Evolutionary conservation across 2,113 vertebrate genomes (phyloP), one percentile per base, ranked within the genome.

Genomic region (Callorhinus ursinus): DNA sequence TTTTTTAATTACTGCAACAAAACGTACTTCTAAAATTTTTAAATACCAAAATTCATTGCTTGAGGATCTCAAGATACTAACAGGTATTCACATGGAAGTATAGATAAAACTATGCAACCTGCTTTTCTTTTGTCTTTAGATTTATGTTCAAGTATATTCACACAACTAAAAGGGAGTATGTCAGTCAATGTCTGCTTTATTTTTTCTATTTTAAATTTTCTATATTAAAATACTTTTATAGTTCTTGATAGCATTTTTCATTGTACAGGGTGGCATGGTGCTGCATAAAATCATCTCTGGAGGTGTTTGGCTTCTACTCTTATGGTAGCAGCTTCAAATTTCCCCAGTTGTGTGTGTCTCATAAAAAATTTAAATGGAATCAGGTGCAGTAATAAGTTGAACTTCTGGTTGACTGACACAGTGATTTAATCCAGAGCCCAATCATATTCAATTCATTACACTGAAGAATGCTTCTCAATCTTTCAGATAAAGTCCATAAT

Each of bases 331-430:
- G 12, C 49, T 95, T 86, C 55, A 80, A 39, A 90, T 95, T 89
- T 95, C 74, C 82, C 89, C 71, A 93, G 63, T 83, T 88, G 39
- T 79, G n/a, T 79, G 81, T 88, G 65, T 76, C 83, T 97, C 92
- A 97, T 94, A 96, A 97, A 97, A 94, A 11, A 94, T 91, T 95
- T 94, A 98, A 96, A 77, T 95, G 94, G 96, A 97, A 95, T 97
- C 97, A 96, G 90, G 71, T 97, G 88, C 94, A 94, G 61, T 77
- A 97, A 79, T 95, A 94, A 96, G 67, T 95, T 90, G 90, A 97
- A 94, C 90, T 92, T 91, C 93, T 96, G 33, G 36, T 7, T 95
- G 55, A 97, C 95, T 96, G 93, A 76, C 74, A 89, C 39, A 51
- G 46, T 85, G 72, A 95, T 95, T 92, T 88, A 92, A 80, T 96